Evolutionary conservation across 2,888 invertebrate species (phyloP).

Genomic region (Apamea sordens): DNA sequence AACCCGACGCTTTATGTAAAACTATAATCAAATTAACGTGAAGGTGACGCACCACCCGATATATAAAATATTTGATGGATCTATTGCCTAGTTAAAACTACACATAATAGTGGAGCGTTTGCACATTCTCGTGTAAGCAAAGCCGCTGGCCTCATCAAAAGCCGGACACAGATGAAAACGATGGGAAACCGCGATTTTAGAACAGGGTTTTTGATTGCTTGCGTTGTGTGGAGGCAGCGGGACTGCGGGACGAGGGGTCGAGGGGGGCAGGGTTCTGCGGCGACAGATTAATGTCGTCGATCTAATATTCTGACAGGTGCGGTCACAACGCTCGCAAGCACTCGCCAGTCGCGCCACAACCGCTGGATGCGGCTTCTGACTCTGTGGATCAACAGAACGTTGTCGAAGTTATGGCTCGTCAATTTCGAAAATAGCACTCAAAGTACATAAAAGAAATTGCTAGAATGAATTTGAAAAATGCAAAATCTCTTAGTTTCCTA

Average conservation of each 20-base stretch:
- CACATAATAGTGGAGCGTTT: not conserved
- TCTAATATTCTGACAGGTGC: slow-evolving; percentile 87
- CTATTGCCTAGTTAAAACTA: not conserved
- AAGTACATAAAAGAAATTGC: not conserved
- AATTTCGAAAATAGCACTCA: not conserved
- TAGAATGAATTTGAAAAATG: not conserved
- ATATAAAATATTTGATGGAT: not conserved
- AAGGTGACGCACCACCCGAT: slow-evolving; percentile 14
- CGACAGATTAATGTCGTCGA: slow-evolving; percentile 85
- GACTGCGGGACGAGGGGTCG: slow-evolving; percentile 20
- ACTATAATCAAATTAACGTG: slow-evolving; percentile 53
- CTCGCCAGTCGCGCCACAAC: slow-evolving; percentile 30
- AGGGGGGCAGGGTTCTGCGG: slow-evolving; percentile 62
- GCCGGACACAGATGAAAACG: slow-evolving; percentile 83
- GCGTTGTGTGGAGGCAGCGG: slow-evolving; percentile 59
- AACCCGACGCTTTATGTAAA: slow-evolving; percentile 70
- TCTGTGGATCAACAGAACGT: not conserved
- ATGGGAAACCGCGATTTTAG: slow-evolving; percentile 81
- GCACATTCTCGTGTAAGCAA: slow-evolving; percentile 6
- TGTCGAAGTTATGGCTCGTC: not conserved
- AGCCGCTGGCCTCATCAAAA: slow-evolving; percentile 65
- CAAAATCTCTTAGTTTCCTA: not conserved
- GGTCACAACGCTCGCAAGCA: slow-evolving; percentile 67
- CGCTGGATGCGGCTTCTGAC: slow-evolving; percentile 54
- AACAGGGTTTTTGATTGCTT: slow-evolving; percentile 85